These are phyloP conservation scores for Callosobruchus maculatus DNA, from an alignment of 2,888 invertebrate species.

Conservation along the genomic window DNA sequence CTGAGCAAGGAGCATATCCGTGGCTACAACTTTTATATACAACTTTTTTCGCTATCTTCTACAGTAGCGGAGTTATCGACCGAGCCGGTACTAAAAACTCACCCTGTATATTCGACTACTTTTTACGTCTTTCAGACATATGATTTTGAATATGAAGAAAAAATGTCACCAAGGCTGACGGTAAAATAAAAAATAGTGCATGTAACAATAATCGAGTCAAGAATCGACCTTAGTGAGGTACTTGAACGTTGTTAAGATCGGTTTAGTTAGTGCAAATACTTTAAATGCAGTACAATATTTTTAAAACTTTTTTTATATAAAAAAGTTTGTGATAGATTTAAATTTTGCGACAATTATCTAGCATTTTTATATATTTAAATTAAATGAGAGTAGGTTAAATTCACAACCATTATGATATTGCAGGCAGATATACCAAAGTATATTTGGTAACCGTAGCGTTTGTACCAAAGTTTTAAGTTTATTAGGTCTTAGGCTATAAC, in stretches of 20 bases:
- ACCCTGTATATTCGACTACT: no score
- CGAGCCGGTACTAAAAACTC: no score
- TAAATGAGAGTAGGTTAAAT: constrained; percentile 21
- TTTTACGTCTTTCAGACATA: neutral
- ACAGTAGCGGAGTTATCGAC: no score
- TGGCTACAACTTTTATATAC: no score
- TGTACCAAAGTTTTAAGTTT: neutral
- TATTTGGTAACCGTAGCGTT: constrained; percentile 1
- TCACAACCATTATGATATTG: constrained; percentile 16
- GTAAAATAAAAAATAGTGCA: neutral
- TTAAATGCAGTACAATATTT: constrained; percentile 29
- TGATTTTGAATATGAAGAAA: neutral
- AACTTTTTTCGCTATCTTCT: no score
- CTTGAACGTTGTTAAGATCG: constrained; percentile 8
- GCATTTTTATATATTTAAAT: constrained; percentile 27
- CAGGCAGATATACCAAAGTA: constrained; percentile 7
- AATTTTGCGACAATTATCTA: constrained; percentile 29
- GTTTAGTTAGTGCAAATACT: constrained; percentile 27
- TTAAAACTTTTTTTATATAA: constrained; percentile 26
- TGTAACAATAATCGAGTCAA: neutral
- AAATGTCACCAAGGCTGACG: neutral
- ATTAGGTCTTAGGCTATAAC: neutral
- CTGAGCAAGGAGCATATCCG: no score
- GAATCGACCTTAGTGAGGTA: constrained; percentile 11
- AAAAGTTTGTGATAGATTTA: constrained; percentile 28